phyloP scores from a whole-genome alignment of 2,888 invertebrate species.

The Drosophila parthenogenetica region DNA sequence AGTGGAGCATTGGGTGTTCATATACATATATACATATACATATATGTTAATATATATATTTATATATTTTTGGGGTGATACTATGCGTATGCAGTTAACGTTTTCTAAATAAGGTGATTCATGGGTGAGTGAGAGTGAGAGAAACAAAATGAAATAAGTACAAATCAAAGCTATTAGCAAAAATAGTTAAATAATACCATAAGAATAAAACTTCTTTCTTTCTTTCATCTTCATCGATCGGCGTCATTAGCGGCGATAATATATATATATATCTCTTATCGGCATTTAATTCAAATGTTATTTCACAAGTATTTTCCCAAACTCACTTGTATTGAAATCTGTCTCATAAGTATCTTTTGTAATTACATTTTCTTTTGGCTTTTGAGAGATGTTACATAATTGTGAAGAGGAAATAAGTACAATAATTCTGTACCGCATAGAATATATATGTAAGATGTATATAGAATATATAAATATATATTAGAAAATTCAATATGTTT shows the following conservation, averaged over 20 bases:
- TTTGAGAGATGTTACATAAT: slow-evolving; percentile 50
- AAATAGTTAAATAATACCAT: slow-evolving; percentile 65
- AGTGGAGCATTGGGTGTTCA: slow-evolving; percentile 31
- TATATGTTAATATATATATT: slow-evolving; percentile 23
- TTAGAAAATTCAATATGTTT: slow-evolving; percentile 39
- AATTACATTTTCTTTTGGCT: slow-evolving; percentile 61
- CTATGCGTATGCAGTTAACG: slow-evolving; percentile 46
- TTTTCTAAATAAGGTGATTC: slow-evolving; percentile 44
- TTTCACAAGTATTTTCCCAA: slow-evolving; percentile 84
- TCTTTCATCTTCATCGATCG: slow-evolving; percentile 62
- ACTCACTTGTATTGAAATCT: slow-evolving; percentile 84
- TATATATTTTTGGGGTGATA: slow-evolving; percentile 32
- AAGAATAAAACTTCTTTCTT: slow-evolving; percentile 71
- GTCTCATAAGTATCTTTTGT: slow-evolving; percentile 85
- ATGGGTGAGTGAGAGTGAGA: slow-evolving; percentile 53
- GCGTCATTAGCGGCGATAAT: slow-evolving; percentile 50
- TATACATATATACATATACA: slow-evolving; percentile 26
- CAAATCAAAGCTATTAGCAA: slow-evolving; percentile 67
- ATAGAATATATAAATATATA: slow-evolving; percentile 36
- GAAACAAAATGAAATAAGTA: slow-evolving; percentile 57
- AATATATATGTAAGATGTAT: slow-evolving; percentile 31
- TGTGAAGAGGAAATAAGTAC: slow-evolving; percentile 67
- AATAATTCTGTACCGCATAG: slow-evolving; percentile 50
- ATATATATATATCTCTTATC: slow-evolving; percentile 32
- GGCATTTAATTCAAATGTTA: slow-evolving; percentile 42